phyloP scores from a whole-genome alignment of 2,797 vertebrate genomes.

The Ambastaia sidthimunki region DNA sequence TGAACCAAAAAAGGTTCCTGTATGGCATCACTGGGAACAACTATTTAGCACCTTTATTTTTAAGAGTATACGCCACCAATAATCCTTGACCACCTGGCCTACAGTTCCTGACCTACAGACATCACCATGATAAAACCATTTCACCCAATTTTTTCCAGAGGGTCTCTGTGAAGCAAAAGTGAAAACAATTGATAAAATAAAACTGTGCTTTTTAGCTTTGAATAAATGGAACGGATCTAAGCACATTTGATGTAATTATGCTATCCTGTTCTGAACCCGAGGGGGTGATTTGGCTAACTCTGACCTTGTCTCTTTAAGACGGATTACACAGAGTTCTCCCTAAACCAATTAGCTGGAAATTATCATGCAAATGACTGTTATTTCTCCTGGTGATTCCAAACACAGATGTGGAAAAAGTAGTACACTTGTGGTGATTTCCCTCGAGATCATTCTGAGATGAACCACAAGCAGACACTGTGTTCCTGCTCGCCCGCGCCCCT shows the following conservation, averaged over 20 bases:
- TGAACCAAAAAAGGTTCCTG: no score
- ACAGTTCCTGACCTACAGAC: background rate
- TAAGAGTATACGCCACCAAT: no score
- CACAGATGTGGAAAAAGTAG: constrained; percentile 46
- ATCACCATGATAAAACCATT: background rate
- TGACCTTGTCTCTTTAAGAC: constrained; percentile 59
- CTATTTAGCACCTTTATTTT: no score
- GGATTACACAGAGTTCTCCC: constrained; percentile 56
- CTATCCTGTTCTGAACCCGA: constrained; percentile 40
- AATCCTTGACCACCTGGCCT: background rate
- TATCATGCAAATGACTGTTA: constrained; percentile 59
- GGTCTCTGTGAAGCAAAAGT: constrained; percentile 12
- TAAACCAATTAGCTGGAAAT: constrained; percentile 61
- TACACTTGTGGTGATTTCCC: constrained; percentile 49
- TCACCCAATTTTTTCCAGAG: background rate
- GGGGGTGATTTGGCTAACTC: constrained; percentile 55
- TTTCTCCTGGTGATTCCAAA: constrained; percentile 51
- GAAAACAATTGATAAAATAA: constrained; percentile 4
- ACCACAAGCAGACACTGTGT: constrained; percentile 26
- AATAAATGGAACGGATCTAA: constrained; percentile 29
- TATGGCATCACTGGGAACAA: no score
- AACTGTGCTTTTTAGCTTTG: constrained; percentile 40
- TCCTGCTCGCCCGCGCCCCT: background rate
- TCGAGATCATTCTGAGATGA: constrained; percentile 29
- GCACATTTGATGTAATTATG: constrained; percentile 43